Evolutionary conservation across 1,140 invertebrate species (phyloP), one percentile per base, ranked within the genome.

Genomic region (Calliphora vicina): DNA sequence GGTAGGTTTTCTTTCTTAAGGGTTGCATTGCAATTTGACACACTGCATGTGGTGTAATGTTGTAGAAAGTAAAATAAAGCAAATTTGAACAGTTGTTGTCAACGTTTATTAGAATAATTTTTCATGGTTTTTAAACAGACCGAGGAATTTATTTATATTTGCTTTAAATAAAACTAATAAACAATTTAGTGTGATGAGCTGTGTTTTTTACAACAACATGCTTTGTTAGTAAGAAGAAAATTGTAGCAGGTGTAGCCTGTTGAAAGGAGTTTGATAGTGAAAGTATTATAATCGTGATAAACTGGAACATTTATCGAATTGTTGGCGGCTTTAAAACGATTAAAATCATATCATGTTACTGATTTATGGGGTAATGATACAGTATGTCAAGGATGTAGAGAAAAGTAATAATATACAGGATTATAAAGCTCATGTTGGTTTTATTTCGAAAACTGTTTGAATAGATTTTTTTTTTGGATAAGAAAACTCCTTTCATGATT

Each of bases 11-110:
- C 73, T 20, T 29, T 8, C 35, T 35, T 57, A 42, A 42, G 27
- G 73, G 73, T 42, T 76, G 73, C 17, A 76, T 42, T 76, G 73
- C 73, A 76, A 76, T 76, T 76, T 42, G 73, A 76, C 35, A 76
- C 73, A 76, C 73, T 76, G 73, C 73, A 76, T 76, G 73, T 76
- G 29, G 29, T 20, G 73, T 76, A 17, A 76, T 76, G 35, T 42
- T 42, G 12, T 17, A 4, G 12, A 15, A 50, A 45, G 15, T 4
- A n/a, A 6, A n/a, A 20, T 15, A 27, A 8, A 73, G 13, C 29
- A 42, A 67, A 67, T 67, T 67, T 23, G 9, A 67, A 67, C 61
- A 67, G 61, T 67, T 67, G 61, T 67, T 67, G 61, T 67, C 4
- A 25, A 20, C n/a, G 20, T 67, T 67, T 20, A 78, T 78, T 45